Evolutionary conservation across 23 tunicate genomes (phyloP).

Genomic region (Phallusia fumigata): DNA sequence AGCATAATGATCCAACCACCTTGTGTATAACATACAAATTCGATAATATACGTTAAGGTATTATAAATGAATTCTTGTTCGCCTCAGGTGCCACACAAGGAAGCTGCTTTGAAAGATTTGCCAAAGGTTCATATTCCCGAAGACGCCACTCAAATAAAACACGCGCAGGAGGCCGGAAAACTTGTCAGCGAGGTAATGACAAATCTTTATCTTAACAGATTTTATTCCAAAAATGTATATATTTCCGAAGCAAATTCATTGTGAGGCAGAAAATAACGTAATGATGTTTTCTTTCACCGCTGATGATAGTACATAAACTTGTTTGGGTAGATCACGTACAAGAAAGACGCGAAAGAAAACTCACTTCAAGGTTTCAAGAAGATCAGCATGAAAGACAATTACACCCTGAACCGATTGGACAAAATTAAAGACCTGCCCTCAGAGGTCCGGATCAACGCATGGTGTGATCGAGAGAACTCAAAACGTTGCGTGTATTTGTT

Average conservation of each 20-base stretch:
- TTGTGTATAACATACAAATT: too few relatives aligned
- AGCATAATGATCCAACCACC: too few relatives aligned
- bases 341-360: conserved; percentile 43
- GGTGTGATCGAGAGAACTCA: neutral
- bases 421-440: conserved; percentile 65
- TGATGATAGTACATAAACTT: neutral
- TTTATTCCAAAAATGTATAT: too few relatives aligned
- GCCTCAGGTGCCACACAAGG: conserved; percentile 65
- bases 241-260: too few relatives aligned
- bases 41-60: too few relatives aligned
- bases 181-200: conserved; percentile 72
- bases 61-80: neutral
- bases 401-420: conserved; percentile 49
- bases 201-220: too few relatives aligned
- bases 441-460: conserved; percentile 44
- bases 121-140: conserved; percentile 56
- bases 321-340: conserved; percentile 35
- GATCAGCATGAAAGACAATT: conserved; percentile 56
- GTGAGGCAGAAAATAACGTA: too few relatives aligned
- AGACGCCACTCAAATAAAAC: conserved; percentile 65
- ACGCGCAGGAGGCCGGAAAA: conserved; percentile 69
- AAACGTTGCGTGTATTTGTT: neutral
- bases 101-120: conserved; percentile 46
- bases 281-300: neutral
- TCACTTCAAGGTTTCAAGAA: conserved; percentile 77